Evolutionary conservation across 1,140 invertebrate species (phyloP).

Genomic region (Eufriesea mexicana): DNA sequence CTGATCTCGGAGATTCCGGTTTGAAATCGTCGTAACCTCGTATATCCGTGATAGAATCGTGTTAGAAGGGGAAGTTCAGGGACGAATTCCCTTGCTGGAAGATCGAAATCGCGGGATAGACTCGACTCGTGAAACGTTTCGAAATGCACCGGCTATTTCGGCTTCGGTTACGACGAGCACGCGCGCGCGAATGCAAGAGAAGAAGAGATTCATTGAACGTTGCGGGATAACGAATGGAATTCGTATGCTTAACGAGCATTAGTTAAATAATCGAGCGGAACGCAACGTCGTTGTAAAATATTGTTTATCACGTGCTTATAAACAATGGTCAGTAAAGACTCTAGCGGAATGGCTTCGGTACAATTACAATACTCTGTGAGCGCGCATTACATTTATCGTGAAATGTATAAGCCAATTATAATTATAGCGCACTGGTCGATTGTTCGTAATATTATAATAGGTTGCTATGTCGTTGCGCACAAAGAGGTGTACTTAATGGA

Average conservation of each 20-base stretch:
- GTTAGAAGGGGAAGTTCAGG: background rate
- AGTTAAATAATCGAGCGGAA: constrained; percentile 46
- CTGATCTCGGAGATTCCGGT: background rate
- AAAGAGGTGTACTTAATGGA: constrained; percentile 21
- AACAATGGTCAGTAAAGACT: constrained; percentile 67
- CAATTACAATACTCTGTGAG: constrained; percentile 57
- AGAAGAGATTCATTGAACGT: background rate
- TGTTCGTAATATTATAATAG: constrained; percentile 59
- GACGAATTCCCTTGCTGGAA: too few relatives aligned
- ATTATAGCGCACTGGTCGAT: constrained; percentile 58
- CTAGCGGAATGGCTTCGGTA: constrained; percentile 48
- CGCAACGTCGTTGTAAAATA: constrained; percentile 53
- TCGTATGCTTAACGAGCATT: constrained; percentile 26
- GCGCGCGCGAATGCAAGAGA: background rate
- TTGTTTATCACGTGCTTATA: constrained; percentile 65
- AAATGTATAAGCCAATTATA: constrained; percentile 62
- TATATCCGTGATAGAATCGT: background rate
- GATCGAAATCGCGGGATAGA: too few relatives aligned
- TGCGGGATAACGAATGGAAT: constrained; percentile 18
- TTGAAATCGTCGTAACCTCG: background rate
- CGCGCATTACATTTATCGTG: constrained; percentile 64
- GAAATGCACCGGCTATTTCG: too few relatives aligned
- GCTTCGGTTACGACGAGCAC: too few relatives aligned
- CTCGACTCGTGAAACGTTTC: too few relatives aligned
- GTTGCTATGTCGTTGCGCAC: constrained; percentile 42